Percentiles rank a stretch among this genome's conserved stretches.
phyloP scores from a whole-genome alignment of 2,797 vertebrate species.

The Smutsia gigantea region DNA sequence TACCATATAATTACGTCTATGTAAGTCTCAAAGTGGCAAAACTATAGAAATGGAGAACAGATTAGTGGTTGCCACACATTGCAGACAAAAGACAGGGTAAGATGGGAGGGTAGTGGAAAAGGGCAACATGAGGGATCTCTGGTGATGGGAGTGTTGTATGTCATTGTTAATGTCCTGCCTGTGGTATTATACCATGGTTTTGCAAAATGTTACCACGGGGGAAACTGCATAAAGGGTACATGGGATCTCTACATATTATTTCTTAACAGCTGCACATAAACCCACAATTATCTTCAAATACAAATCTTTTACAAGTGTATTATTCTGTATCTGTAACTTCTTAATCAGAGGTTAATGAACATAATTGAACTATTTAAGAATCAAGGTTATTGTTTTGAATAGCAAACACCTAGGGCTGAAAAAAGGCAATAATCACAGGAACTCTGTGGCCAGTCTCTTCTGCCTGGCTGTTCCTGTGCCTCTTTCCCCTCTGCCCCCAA shows the following conservation, averaged over 20 bases:
- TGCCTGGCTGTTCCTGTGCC: not conserved
- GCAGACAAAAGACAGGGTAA: not conserved
- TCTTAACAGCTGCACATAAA: not conserved
- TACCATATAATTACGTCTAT: not conserved
- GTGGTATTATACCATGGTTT: not conserved
- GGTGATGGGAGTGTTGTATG: not conserved
- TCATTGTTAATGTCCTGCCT: not conserved
- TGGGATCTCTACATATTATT: not conserved
- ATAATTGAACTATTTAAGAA: not conserved
- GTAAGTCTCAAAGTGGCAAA: not conserved
- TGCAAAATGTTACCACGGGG: not conserved
- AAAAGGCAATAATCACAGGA: not conserved
- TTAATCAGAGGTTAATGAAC: slow-evolving; percentile 2
- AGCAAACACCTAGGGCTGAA: not conserved
- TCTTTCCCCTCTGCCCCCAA: not conserved
- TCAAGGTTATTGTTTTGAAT: not conserved
- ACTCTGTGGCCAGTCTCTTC: not conserved
- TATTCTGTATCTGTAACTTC: not conserved
- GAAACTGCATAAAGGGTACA: not conserved
- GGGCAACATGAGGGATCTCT: not conserved
- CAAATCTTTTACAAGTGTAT: not conserved
- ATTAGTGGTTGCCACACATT: not conserved
- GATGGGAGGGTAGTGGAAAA: not conserved
- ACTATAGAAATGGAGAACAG: not conserved
- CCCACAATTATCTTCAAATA: not conserved